A percentile compares a stretch with the other conserved stretches of the same genome.
Conservation (phyloP, 1,140 invertebrate species). For the Drosophila bocqueti region DNA sequence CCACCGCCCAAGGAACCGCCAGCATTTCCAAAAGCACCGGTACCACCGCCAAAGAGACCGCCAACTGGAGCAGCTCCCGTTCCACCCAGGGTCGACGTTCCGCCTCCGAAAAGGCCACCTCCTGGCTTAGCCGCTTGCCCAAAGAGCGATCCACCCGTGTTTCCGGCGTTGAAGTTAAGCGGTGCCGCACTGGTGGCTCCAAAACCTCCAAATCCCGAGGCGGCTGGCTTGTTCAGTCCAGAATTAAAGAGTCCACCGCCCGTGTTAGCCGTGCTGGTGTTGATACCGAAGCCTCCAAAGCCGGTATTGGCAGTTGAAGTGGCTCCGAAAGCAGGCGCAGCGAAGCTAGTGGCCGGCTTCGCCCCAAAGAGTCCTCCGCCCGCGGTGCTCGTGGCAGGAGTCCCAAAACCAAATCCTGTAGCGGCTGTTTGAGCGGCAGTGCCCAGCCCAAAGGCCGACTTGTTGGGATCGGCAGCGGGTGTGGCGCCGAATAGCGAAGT, state of each 20-base stretch:
- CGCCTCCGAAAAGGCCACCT: constrained; percentile 85
- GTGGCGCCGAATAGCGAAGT: constrained; percentile 84
- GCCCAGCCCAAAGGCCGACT: constrained; percentile 85
- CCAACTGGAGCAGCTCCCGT: constrained; percentile 38
- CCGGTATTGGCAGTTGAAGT: constrained; percentile 72
- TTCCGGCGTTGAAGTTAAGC: constrained; percentile 85
- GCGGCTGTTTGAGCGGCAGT: constrained; percentile 82
- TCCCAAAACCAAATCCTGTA: constrained; percentile 85
- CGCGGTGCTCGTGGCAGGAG: constrained; percentile 72
- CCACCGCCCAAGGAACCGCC: constrained; percentile 41
- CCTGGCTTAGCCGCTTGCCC: constrained; percentile 69
- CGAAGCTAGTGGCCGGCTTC: constrained; percentile 85
- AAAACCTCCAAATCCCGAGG: constrained; percentile 84
- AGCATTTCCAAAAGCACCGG: constrained; percentile 52
- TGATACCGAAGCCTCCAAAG: constrained; percentile 71
- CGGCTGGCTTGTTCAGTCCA: constrained; percentile 86
- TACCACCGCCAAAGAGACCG: constrained; percentile 85
- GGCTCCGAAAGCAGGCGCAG: constrained; percentile 74
- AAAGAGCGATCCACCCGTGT: constrained; percentile 84
- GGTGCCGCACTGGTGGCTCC: constrained; percentile 68
- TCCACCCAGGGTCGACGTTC: constrained; percentile 49
- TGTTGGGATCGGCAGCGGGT: constrained; percentile 86
- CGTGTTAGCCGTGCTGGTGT: constrained; percentile 73
- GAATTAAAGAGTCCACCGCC: constrained; percentile 86
- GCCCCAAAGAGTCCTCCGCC: constrained; percentile 74